Evolutionary conservation across 2,113 vertebrate species (phyloP), one percentile per base, ranked within the genome.

Genomic region (Heterochromis multidens): DNA sequence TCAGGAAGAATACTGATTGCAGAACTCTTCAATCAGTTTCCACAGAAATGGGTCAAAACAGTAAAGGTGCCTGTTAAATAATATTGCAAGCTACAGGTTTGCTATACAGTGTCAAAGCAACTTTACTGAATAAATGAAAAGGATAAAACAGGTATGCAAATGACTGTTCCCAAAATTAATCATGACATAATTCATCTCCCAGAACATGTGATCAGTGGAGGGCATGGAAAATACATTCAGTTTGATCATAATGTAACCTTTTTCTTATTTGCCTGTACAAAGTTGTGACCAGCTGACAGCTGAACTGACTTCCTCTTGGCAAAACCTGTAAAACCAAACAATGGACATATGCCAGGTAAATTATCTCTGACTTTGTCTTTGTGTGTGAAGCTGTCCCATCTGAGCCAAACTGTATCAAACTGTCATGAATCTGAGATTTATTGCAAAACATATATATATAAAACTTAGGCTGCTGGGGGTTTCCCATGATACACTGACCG

Each of bases 11-110:
- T 84, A 81, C 84, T 89, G 91, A 93, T 89, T 89, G 91, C 87
- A 87, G 79, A 94, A 61, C 77, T 93, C 86, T 67, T 93, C 87
- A 90, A 77, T 94, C 87, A 93, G 79, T 89, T 88, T 85, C 89
- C 49, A 85, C 92, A 87, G 72, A 70, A 84, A 1, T 79, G 81
- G 31, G 76, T 82, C 49, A 31, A 54, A 88, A 85, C 54, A 74
- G 61, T 82, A 27, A 88, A 83, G 52, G 77, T 89, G 81, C 84
- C 77, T 80, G 79, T 84, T 83, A 72, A 52, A 67, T 79, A 83
- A 78, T 62, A 82, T 83, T n/a, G 19, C 16, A 86, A 33, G 84
- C 90, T 79, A 87, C 5, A 61, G 79, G 79, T 86, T 84, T 77
- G 54, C 84, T 86, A 37, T 52, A 59, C 62, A 60, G 21, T 14